Conservation (phyloP, 2,888 invertebrate species). For the Ophion ellenae region DNA sequence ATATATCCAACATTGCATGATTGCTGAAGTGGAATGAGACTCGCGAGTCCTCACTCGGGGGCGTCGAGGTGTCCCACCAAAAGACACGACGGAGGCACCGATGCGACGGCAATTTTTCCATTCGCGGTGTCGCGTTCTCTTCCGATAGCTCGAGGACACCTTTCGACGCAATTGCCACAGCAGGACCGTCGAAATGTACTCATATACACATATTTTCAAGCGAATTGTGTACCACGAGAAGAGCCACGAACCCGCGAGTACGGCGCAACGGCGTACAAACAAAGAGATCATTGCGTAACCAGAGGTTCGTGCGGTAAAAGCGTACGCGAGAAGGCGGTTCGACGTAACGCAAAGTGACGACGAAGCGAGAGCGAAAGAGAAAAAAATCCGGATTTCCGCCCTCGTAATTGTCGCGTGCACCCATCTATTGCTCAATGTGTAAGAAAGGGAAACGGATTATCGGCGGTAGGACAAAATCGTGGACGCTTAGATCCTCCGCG, state of each 20-base stretch:
- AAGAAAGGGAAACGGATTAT: constrained; percentile 34
- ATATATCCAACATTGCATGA: constrained; percentile 34
- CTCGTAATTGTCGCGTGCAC: constrained; percentile 14
- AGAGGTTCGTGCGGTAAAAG: constrained; percentile 1
- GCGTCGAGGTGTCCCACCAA: too few species aligned
- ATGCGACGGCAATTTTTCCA: background rate
- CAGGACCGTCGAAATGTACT: background rate
- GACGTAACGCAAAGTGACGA: background rate
- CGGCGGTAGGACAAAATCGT: constrained; percentile 42
- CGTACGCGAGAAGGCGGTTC: background rate
- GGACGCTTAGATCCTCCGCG: constrained; percentile 37
- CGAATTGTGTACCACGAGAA: constrained; percentile 45
- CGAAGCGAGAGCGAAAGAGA: background rate
- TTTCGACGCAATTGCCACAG: background rate
- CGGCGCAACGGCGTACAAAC: background rate
- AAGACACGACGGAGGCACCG: background rate
- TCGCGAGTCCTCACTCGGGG: too few species aligned
- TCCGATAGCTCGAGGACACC: background rate
- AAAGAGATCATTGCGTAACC: background rate
- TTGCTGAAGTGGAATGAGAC: constrained; percentile 50
- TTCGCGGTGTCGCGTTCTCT: background rate
- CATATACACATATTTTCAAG: constrained; percentile 35
- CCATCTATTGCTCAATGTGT: constrained; percentile 50
- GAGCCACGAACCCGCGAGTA: constrained; percentile 20
- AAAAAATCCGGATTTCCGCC: constrained; percentile 26